Base-by-base conservation (phyloP, 2,888 invertebrate species). In the Pimpla rufipes region DNA sequence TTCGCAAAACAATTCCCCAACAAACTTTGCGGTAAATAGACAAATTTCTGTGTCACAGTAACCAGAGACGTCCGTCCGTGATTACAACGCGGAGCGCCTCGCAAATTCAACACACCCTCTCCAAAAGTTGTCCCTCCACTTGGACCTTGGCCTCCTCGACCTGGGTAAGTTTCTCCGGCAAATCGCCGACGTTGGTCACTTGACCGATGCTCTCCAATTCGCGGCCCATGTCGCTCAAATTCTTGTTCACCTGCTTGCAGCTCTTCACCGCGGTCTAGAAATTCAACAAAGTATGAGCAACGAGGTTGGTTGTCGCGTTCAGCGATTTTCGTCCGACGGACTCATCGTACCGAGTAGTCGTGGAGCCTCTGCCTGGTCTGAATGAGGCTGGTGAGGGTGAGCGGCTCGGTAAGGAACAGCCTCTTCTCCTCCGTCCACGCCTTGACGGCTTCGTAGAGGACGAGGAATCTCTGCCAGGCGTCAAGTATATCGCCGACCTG, bases 181-280 rank as follows among this genome's bases (percentile, higher is more conserved):
- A 95, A 92, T 98, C 97, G 73, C 97, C 98, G 52, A 97, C 96
- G 92, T 96, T 97, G 42, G 98, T 97, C 3, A 97, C 96, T 90
- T 97, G 96, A 87, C 96, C 96, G 86, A 98, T 97, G 80, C 96
- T 95, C 90, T 98, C 98, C 91, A 98, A 94, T 93, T 98, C 98
- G 93, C 97, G 97, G 70, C 97, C 96, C 98, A 98, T 98, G 93
- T 98, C 98, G 89, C 97, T 97, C 91, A 98, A 94, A 93, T 97
- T 97, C 93, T 98, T 98, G 87, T 96, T 96, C 92, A 97, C 97
- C 90, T 96, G 96, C 94, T 98, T 98, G 94, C 97, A 97, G 94
- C 97, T 97, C 94, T 98, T 98, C 87, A 97, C 97, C 91, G 97
- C 97, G 92, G 96, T 96, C 96, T 97, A 29, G 94, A 87, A 95